These are phyloP conservation scores for Amphipyra berbera DNA, from an alignment of 2,888 invertebrate species.

Conservation along the genomic window DNA sequence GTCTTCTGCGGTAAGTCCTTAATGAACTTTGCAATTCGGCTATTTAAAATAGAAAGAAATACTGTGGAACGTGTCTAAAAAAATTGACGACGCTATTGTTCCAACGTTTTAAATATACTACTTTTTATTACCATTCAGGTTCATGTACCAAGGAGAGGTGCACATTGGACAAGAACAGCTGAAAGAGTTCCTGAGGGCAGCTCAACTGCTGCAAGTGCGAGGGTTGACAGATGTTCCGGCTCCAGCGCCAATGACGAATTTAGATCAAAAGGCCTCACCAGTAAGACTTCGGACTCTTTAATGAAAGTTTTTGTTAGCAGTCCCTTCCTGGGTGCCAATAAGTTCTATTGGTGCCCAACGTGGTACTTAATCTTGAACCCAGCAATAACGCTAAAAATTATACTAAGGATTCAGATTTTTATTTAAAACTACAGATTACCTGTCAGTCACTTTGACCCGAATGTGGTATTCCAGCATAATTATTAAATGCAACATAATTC, in stretches of 20 bases:
- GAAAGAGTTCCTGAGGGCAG: slow-evolving; percentile 95
- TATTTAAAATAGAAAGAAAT: neutral
- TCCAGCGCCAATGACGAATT: slow-evolving; percentile 82
- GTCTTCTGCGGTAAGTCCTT: slow-evolving; percentile 92
- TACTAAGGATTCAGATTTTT: no score
- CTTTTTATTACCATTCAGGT: slow-evolving; percentile 82
- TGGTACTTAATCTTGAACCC: slow-evolving; percentile 5
- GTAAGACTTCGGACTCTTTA: slow-evolving; percentile 81
- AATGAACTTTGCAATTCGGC: neutral
- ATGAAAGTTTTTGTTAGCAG: neutral
- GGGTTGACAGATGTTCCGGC: slow-evolving; percentile 95
- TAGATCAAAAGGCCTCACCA: slow-evolving; percentile 93
- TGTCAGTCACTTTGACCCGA: no score
- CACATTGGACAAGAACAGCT: slow-evolving; percentile 96
- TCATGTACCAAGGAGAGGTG: slow-evolving; percentile 98
- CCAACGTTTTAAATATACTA: neutral
- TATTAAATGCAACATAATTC: slow-evolving; percentile 15
- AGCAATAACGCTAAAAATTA: neutral
- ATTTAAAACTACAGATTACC: no score
- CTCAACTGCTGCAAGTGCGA: slow-evolving; percentile 96
- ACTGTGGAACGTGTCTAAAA: no score
- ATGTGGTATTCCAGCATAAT: no score
- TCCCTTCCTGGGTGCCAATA: slow-evolving; percentile 45
- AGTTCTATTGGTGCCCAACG: slow-evolving; percentile 23
- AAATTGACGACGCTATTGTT: neutral